These are phyloP conservation scores for Pangasius mekongensis DNA, from an alignment of 2,797 vertebrate species.

Conservation along the genomic window DNA sequence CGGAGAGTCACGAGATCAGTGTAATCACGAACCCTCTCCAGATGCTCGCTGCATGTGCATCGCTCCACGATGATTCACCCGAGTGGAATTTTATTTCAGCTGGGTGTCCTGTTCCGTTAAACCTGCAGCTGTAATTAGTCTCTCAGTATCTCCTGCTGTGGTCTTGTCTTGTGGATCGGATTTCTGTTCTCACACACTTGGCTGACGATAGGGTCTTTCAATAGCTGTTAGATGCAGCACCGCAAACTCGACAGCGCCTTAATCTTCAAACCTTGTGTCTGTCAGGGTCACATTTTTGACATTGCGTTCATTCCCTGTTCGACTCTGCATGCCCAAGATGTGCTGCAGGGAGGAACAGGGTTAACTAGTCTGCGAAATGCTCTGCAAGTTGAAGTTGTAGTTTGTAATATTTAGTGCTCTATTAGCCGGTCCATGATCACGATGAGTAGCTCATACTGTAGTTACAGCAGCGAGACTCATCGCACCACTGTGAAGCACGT, in stretches of 20 bases:
- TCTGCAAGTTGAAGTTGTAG: not conserved
- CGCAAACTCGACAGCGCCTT: constrained; percentile 3
- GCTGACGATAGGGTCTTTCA: constrained; percentile 5
- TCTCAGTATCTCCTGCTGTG: not conserved
- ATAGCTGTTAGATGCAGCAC: constrained; percentile 2
- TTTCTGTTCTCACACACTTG: not conserved
- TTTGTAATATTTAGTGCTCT: not conserved
- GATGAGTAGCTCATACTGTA: not conserved
- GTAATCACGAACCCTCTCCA: constrained; percentile 10
- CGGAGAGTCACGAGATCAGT: not conserved
- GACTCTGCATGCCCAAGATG: not conserved
- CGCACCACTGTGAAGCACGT: not conserved
- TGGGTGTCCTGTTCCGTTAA: not conserved
- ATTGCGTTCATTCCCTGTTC: constrained; percentile 7
- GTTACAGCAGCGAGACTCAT: not conserved
- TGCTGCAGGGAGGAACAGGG: not conserved
- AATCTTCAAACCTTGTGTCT: not conserved
- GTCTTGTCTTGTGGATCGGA: not conserved
- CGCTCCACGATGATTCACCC: not conserved
- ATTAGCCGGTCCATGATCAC: not conserved
- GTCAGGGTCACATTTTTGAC: constrained; percentile 3
- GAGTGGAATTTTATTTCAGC: not conserved
- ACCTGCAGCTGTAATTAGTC: not conserved
- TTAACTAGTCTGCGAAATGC: not conserved
- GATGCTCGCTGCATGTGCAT: constrained; percentile 9